Evolutionary conservation across 2,888 invertebrate species (phyloP), one percentile per base, ranked within the genome.

Genomic region (Theretra japonica): DNA sequence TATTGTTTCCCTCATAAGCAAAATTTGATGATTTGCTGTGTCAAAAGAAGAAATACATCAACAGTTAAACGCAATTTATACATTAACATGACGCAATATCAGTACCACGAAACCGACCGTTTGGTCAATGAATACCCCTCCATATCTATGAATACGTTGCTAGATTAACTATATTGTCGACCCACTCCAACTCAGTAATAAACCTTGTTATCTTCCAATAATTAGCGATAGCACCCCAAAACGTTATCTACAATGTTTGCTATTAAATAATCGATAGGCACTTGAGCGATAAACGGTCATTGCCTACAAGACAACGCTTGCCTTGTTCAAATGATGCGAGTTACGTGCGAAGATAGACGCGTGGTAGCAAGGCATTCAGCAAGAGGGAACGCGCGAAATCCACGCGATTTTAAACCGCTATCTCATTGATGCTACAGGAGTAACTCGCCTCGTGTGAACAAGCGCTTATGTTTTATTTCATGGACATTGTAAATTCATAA

Each of bases 231-330:
- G 90, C 88, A 89, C 82, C 88, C 90, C 87, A 88, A 93, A 79
- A 85, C 85, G 86, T 90, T 94, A 94, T 94, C 94, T 84, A 75
- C 83, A 82, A 83, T 93, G 88, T 94, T 93, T 91, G 92, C 91
- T 92, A 91, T 94, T 94, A 91, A 94, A 94, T 93, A 94, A 94
- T 94, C 94, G 91, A 94, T 94, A 92, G 85, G 80, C 75, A 83
- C 82, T 83, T 80, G 83, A 82, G 85, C 82, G 91, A 94, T 94
- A 92, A 90, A 84, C 88, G 90, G 92, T 92, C 93, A 93, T 89
- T 90, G 90, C 86, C 86, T 89, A 87, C 81, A 77, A 82, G 77
- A 75, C 78, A 75, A 75, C 76, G 72, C 75, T 75, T 77, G 48
- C 58, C 30, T 73, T 72, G 56, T 69, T 60, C 62, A 48, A 53